Evolutionary conservation across 2,888 invertebrate species (phyloP), one percentile per base, ranked within the genome.

Genomic region (Nomada lathburiana): DNA sequence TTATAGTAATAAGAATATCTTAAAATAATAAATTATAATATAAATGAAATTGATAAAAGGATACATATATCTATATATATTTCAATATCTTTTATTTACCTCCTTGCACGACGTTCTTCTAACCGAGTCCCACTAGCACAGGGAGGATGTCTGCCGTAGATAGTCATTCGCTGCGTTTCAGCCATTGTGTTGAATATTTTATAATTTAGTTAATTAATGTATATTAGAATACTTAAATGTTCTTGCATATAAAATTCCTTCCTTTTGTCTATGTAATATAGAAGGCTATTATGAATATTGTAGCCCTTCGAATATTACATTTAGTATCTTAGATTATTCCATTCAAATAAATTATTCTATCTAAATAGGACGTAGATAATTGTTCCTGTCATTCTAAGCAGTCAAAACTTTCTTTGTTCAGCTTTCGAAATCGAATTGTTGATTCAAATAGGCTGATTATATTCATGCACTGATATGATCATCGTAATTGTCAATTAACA

Each of bases 91-190:
- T 50, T 73, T 26, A 63, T 47, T 75, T 76, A 96, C 92, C 95
- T 96, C 92, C 96, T 96, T 0, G 96, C 96, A 86, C 95, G 95
- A 80, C 97, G 95, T 89, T 98, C 97, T 89, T 97, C 97, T 70
- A 98, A 94, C 85, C 98, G 96, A 82, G 95, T 95, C 62, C 94
- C 95, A 88, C 96, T 95, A 82, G 97, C 97, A 93, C 97, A 97
- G n/a, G 97, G 96, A 69, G 98, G 97, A 92, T 96, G 95, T 88
- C 95, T 95, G 78, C 97, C 97, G 91, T 96, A 97, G 79, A 97
- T 95, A 71, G 96, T 95, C 88, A 95, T 95, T 93, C 97, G 95
- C 84, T 96, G 95, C 44, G 97, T 97, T 94, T 96, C 96, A 89
- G 97, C 96, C 97, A 97, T 97, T 80, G 23, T 80, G 52, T 50